A percentile compares a stretch with the other conserved stretches of the same genome.
Evolutionary conservation across 1,140 invertebrate species (phyloP).

Genomic region (Brachionus calyciflorus): DNA sequence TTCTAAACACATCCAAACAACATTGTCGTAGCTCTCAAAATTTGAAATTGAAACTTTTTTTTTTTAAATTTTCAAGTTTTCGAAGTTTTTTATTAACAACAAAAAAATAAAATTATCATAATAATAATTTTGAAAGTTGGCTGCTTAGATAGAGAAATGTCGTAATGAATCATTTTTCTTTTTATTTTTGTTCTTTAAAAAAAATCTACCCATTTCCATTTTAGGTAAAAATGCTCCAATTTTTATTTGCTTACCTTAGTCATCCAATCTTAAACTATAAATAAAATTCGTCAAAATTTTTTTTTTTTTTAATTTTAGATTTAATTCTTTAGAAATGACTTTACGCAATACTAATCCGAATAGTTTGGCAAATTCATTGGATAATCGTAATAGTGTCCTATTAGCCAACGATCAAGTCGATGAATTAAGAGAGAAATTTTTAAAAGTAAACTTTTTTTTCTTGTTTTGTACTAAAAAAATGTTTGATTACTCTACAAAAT

Average conservation of each 20-base stretch:
- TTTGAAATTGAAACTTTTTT: not conserved
- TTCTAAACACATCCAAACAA: not conserved
- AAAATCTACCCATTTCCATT: not conserved
- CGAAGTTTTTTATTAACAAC: not conserved
- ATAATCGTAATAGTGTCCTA: slow-evolving; percentile 11
- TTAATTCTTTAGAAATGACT: slow-evolving; percentile 6
- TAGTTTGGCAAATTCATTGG: not conserved
- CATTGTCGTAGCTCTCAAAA: not conserved
- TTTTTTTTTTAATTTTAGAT: not conserved
- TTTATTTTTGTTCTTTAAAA: not conserved
- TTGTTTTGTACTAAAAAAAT: no score
- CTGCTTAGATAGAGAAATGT: no score
- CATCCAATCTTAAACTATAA: not conserved
- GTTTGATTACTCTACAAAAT: no score
- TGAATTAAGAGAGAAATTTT: slow-evolving; percentile 40
- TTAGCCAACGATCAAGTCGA: slow-evolving; percentile 39
- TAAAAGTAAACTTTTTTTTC: slow-evolving; percentile 32
- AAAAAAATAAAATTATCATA: not conserved
- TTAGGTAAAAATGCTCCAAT: no score
- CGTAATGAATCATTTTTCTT: slow-evolving; percentile 28
- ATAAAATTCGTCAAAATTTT: not conserved
- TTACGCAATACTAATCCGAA: not conserved
- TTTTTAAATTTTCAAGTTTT: slow-evolving; percentile 24
- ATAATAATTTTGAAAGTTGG: no score
- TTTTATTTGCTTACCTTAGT: not conserved